phyloP scores from a whole-genome alignment of 2,113 vertebrate genomes.

The Psilopsiagon aymara region DNA sequence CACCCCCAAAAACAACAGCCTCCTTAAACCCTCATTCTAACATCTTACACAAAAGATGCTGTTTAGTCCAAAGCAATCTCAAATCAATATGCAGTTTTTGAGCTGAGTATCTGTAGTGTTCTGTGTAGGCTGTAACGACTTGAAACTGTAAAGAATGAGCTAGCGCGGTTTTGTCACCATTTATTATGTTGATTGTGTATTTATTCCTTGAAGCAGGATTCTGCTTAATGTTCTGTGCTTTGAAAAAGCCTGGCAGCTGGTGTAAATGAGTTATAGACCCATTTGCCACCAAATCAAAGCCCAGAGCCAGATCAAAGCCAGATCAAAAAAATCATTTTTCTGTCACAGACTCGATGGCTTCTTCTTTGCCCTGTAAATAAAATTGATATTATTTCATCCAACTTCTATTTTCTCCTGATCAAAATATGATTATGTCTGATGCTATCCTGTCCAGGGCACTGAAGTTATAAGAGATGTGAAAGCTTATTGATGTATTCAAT shows the following conservation, averaged over 20 bases:
- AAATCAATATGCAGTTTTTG: constrained; percentile 18
- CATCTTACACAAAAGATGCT: not conserved
- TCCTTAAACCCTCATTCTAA: not conserved
- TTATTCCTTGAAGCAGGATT: constrained; percentile 56
- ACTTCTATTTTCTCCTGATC: constrained; percentile 78
- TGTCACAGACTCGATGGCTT: constrained; percentile 54
- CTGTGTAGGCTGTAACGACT: not conserved
- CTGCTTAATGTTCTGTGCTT: constrained; percentile 58
- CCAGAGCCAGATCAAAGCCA: constrained; percentile 72
- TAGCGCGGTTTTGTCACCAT: constrained; percentile 44
- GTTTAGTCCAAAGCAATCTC: not conserved
- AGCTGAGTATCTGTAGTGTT: not conserved
- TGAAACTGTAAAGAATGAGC: constrained; percentile 39
- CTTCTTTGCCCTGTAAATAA: constrained; percentile 73
- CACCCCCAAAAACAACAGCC: not conserved
- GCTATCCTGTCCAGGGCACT: constrained; percentile 58
- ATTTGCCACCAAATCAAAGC: constrained; percentile 73
- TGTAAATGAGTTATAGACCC: constrained; percentile 80
- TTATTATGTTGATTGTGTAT: constrained; percentile 67
- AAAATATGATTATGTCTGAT: constrained; percentile 81
- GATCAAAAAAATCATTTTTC: constrained; percentile 68
- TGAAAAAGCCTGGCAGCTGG: constrained; percentile 63
- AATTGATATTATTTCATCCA: constrained; percentile 80
- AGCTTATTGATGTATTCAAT: constrained; percentile 84
- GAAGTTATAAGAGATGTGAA: constrained; percentile 74